Conservation (phyloP, 2,113 vertebrate species). For the Malurus alboscapulatus region DNA sequence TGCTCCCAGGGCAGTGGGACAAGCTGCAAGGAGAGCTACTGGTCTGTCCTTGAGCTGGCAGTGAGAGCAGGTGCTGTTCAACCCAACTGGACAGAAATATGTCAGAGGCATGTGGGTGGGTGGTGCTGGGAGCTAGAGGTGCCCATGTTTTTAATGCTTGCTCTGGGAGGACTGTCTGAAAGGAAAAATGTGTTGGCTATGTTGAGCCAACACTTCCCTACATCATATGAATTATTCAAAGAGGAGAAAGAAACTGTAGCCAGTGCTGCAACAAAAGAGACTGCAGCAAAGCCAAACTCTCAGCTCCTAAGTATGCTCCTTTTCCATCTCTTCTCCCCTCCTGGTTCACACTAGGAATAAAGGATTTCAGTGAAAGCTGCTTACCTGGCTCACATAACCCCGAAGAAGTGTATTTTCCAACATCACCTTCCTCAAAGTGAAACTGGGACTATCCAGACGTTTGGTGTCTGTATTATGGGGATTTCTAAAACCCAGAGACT, state of each 20-base stretch:
- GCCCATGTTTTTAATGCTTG: accelerated
- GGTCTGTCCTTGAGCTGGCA: neutral
- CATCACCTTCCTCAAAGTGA: accelerated
- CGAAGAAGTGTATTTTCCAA: neutral
- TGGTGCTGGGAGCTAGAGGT: neutral
- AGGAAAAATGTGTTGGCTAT: neutral
- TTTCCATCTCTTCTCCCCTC: neutral
- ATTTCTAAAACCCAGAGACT: neutral
- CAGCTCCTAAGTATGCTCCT: neutral
- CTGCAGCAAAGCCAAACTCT: neutral
- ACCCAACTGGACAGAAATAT: neutral
- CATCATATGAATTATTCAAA: neutral
- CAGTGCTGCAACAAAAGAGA: neutral
- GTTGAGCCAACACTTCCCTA: neutral
- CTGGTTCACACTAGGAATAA: neutral
- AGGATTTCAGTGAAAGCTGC: neutral
- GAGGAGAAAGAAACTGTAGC: neutral
- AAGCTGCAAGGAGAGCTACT: neutral
- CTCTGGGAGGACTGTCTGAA: neutral
- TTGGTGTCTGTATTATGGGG: neutral
- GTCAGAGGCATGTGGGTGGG: accelerated
- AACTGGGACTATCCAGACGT: neutral
- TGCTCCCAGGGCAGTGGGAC: neutral
- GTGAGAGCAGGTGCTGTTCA: neutral
- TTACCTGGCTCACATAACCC: neutral